phyloP scores from a whole-genome alignment of 2,113 vertebrate species.

The Manacus vitellinus region DNA sequence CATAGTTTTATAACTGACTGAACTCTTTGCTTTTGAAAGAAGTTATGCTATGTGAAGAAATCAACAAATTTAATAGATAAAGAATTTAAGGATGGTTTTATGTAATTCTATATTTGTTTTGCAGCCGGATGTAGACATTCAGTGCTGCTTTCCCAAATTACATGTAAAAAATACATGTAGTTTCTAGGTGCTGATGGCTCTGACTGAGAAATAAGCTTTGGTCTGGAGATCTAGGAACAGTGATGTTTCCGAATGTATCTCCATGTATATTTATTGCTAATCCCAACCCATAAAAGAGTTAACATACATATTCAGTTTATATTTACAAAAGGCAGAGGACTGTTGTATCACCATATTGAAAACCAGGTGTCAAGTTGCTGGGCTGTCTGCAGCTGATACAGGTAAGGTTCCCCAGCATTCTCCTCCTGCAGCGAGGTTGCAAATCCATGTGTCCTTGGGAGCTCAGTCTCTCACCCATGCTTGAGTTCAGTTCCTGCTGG shows the following conservation, averaged over 20 bases:
- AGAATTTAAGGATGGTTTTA: background rate
- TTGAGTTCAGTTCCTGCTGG: background rate
- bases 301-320: background rate
- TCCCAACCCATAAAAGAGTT: background rate
- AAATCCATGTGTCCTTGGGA: accelerated
- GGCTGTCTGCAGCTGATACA: background rate
- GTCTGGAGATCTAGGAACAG: background rate
- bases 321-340: background rate
- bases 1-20: background rate
- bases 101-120: background rate
- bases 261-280: background rate
- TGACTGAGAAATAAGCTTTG: background rate
- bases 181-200: background rate
- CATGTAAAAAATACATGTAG: background rate
- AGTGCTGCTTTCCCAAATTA: background rate
- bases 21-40: background rate
- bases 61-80: background rate
- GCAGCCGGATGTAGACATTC: background rate
- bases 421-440: accelerated
- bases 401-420: background rate
- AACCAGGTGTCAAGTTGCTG: background rate
- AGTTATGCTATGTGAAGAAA: background rate
- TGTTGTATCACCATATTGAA: background rate
- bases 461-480: background rate
- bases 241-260: background rate